Percentiles rank a stretch among this genome's conserved stretches.
Conservation (phyloP, 2,888 invertebrate genomes). For the Ypsolopha scabrella region DNA sequence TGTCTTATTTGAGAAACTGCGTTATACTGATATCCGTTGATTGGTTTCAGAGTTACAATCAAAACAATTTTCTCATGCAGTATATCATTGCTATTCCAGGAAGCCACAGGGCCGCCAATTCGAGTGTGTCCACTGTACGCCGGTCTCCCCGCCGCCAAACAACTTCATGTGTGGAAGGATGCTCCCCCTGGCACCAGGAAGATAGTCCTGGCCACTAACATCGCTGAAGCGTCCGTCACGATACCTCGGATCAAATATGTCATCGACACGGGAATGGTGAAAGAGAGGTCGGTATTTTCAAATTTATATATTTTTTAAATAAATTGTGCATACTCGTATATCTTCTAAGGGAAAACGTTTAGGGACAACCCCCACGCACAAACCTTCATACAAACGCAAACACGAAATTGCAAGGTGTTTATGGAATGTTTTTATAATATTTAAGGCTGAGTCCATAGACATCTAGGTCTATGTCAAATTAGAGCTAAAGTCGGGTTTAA, state of each 20-base stretch:
- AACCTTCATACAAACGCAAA: no score
- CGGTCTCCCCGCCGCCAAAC: conserved; percentile 86
- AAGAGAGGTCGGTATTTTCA: conserved; percentile 74
- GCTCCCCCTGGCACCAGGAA: conserved; percentile 83
- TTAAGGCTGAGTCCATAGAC: no score
- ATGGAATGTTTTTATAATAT: no score
- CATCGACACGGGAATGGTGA: conserved; percentile 93
- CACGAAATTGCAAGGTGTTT: no score
- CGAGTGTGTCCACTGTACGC: conserved; percentile 92
- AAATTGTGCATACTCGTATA: no score
- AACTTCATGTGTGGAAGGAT: conserved; percentile 86
- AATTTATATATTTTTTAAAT: no score
- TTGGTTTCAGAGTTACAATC: no score
- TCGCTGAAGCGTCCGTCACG: conserved; percentile 98
- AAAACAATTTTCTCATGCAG: conserved; percentile 7
- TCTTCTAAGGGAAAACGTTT: neutral
- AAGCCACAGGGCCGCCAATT: conserved; percentile 74
- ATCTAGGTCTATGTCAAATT: no score
- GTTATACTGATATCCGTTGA: no score
- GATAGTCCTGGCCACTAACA: conserved; percentile 95
- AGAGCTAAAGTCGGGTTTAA: no score
- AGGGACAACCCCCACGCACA: neutral
- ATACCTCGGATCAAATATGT: conserved; percentile 93
- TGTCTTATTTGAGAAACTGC: no score
- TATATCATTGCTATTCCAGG: conserved; percentile 29